These are phyloP conservation scores for Patiria pectinifera DNA, from an alignment of 53 echinoderm and acorn worm species.

Conservation along the genomic window DNA sequence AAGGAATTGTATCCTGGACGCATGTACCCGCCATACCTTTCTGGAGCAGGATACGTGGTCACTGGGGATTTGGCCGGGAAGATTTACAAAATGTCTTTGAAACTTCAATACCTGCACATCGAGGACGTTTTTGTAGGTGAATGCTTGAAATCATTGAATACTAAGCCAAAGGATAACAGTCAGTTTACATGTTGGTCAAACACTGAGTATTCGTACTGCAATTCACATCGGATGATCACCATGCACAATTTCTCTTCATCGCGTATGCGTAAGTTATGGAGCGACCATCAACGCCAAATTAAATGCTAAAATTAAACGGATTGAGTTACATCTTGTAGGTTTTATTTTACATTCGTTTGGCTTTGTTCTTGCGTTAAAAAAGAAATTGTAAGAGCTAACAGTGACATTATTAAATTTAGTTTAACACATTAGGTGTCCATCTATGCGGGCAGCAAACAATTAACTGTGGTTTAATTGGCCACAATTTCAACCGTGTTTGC, in stretches of 20 bases:
- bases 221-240: conserved; percentile 79
- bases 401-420: no score
- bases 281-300: conserved; percentile 62
- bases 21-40: conserved; percentile 88
- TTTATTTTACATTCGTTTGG: no score
- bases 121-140: conserved; percentile 88
- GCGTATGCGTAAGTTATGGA: conserved; percentile 88
- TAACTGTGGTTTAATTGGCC: no score
- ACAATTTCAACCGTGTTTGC: no score
- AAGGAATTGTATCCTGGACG: conserved; percentile 71
- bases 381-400: no score
- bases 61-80: conserved; percentile 74
- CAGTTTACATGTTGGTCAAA: conserved; percentile 84
- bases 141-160: conserved; percentile 73
- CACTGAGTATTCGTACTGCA: conserved; percentile 76
- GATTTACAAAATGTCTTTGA: conserved; percentile 72
- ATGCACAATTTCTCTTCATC: conserved; percentile 87
- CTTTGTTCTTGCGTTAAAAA: no score
- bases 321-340: no score
- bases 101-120: conserved; percentile 78
- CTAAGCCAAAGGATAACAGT: conserved; percentile 70
- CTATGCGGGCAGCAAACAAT: no score
- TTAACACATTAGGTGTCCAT: no score
- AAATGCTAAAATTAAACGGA: no score
- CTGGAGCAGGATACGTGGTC: conserved; percentile 88